phyloP scores from a whole-genome alignment of 2,797 vertebrate species.

The Gallirallus australis region DNA sequence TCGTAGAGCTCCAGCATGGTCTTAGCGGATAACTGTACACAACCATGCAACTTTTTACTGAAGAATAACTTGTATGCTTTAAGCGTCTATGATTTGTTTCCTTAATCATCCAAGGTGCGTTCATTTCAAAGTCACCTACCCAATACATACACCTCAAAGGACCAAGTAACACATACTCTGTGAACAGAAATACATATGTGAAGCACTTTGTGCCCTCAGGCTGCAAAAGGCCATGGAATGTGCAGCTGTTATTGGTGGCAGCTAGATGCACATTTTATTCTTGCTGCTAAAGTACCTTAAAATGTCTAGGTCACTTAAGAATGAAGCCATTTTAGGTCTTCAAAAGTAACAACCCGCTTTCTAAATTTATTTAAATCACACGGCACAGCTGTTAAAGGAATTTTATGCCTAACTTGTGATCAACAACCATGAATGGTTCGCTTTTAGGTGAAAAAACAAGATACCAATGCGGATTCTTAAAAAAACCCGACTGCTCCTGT shows the following conservation, averaged over 20 bases:
- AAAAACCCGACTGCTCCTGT: not conserved
- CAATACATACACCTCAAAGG: not conserved
- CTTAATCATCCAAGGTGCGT: not conserved
- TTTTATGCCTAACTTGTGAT: accelerated
- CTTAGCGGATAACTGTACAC: accelerated
- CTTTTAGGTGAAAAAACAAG: not conserved
- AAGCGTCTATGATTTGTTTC: not conserved
- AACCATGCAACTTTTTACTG: accelerated
- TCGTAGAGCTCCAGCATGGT: not conserved
- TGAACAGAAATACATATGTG: not conserved
- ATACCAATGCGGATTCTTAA: not conserved
- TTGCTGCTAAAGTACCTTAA: not conserved
- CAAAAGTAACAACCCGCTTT: not conserved
- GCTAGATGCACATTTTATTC: not conserved
- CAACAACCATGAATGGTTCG: not conserved
- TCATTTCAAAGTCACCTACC: not conserved
- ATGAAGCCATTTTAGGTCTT: not conserved
- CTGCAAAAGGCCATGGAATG: not conserved
- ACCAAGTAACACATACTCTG: not conserved
- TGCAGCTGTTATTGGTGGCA: not conserved
- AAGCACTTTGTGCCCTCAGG: not conserved
- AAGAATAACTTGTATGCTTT: not conserved
- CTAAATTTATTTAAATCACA: not conserved
- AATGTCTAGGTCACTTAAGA: not conserved
- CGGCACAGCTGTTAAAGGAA: not conserved